phyloP scores from a whole-genome alignment of 2,113 vertebrate genomes.

The Siniperca chuatsi region DNA sequence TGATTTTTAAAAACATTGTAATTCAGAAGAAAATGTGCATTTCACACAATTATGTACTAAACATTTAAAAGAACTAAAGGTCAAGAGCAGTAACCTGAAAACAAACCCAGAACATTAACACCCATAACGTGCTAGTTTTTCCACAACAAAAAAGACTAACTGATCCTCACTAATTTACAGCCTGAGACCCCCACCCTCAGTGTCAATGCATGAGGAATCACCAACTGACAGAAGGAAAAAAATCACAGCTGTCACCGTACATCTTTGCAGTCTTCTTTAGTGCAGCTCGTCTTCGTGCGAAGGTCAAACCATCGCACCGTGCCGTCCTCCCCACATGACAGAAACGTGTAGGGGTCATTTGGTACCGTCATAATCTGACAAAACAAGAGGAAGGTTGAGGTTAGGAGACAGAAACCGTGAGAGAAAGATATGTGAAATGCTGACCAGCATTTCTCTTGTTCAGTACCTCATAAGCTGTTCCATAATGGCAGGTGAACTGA shows the following conservation, averaged over 20 bases:
- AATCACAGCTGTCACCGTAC: conserved; percentile 83
- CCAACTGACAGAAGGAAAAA: neutral
- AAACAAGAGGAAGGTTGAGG: neutral
- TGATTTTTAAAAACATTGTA: neutral
- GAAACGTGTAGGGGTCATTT: conserved; percentile 97
- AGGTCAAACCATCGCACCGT: conserved; percentile 99
- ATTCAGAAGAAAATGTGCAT: neutral
- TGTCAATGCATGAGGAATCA: neutral
- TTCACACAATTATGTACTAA: neutral
- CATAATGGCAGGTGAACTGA: conserved; percentile 98
- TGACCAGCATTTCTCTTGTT: neutral
- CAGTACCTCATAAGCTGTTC: conserved; percentile 96
- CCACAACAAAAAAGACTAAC: neutral
- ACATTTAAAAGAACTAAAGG: neutral
- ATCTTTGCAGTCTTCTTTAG: conserved; percentile 99
- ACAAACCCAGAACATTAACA: too few relatives aligned
- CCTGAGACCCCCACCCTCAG: neutral
- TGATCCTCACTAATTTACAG: neutral
- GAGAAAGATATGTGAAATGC: neutral
- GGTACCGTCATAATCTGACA: conserved; percentile 97
- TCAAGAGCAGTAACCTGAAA: neutral
- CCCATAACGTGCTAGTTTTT: neutral
- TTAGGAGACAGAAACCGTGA: neutral
- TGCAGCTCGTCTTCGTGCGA: conserved; percentile 96
- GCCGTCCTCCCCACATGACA: conserved; percentile 98